Evolutionary conservation across 2,113 vertebrate genomes (phyloP).

Genomic region (Anser cygnoides): DNA sequence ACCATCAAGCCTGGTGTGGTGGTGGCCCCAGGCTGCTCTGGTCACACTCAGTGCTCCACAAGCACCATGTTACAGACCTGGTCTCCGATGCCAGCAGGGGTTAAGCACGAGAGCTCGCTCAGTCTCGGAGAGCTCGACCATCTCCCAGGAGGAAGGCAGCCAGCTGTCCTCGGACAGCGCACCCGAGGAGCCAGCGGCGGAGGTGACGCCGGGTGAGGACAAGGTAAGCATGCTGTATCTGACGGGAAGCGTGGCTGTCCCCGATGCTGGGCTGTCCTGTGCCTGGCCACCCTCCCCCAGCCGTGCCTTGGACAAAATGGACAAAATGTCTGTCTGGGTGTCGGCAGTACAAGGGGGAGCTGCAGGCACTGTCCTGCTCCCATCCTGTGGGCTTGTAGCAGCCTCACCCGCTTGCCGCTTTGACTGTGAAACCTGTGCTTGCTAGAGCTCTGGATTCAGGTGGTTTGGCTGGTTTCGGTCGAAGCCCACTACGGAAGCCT

Average conservation of each 20-base stretch:
- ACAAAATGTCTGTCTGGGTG: neutral
- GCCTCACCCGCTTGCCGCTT: neutral
- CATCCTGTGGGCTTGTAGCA: neutral
- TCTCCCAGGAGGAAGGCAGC: slow-evolving; percentile 54
- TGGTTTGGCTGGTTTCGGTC: slow-evolving; percentile 93
- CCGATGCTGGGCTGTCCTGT: neutral
- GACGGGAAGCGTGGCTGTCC: neutral
- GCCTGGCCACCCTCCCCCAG: neutral
- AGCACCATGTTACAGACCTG: neutral
- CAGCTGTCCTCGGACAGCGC: neutral
- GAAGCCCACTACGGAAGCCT: slow-evolving; percentile 60
- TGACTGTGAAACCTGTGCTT: neutral
- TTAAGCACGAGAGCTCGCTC: neutral
- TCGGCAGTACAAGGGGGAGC: neutral
- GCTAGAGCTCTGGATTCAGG: slow-evolving; percentile 80
- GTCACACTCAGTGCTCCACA: neutral
- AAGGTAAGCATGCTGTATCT: slow-evolving; percentile 42
- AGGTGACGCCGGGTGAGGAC: neutral
- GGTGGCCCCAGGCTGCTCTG: fast-evolving
- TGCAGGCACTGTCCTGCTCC: neutral
- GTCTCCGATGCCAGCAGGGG: slow-evolving; percentile 13
- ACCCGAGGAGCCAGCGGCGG: neutral
- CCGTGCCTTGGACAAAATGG: neutral
- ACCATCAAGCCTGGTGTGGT: fast-evolving
- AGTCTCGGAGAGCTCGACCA: slow-evolving; percentile 34